phyloP scores from a whole-genome alignment of 2,888 invertebrate species.

The Sphecodes monilicornis region DNA sequence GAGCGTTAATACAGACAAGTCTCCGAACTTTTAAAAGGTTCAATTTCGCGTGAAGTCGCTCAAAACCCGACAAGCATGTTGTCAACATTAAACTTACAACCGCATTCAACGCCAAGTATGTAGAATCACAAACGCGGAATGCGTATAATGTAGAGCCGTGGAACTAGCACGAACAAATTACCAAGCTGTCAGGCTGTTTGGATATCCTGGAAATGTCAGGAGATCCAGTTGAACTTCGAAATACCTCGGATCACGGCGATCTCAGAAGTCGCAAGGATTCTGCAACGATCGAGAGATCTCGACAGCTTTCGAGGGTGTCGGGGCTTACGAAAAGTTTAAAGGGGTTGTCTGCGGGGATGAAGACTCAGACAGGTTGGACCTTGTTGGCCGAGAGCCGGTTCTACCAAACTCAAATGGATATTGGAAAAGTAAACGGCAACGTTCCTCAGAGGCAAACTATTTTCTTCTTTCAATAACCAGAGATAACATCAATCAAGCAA shows the following conservation, averaged over 20 bases:
- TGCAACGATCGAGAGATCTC: background rate
- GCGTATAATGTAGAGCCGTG: background rate
- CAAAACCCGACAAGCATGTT: background rate
- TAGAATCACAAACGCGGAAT: conserved; percentile 6
- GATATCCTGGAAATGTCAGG: background rate
- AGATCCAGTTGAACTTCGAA: conserved; percentile 1
- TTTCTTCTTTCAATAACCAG: background rate
- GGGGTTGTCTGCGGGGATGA: background rate
- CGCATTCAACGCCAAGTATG: background rate
- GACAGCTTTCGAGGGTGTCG: conserved; percentile 9
- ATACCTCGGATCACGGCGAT: background rate
- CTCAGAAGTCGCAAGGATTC: conserved; percentile 4
- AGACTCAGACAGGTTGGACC: background rate
- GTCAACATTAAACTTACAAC: background rate
- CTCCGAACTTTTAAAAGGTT: no score
- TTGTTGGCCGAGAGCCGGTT: background rate
- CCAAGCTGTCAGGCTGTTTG: background rate
- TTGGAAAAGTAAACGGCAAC: conserved; percentile 5
- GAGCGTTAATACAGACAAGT: background rate
- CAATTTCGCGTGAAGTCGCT: background rate
- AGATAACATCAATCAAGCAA: background rate
- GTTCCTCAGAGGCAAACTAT: background rate
- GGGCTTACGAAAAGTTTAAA: background rate
- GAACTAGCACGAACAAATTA: conserved; percentile 4
- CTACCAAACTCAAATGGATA: background rate